These are phyloP conservation scores for Drosophila siamana DNA, from an alignment of 2,888 invertebrate species.

Conservation along the genomic window DNA sequence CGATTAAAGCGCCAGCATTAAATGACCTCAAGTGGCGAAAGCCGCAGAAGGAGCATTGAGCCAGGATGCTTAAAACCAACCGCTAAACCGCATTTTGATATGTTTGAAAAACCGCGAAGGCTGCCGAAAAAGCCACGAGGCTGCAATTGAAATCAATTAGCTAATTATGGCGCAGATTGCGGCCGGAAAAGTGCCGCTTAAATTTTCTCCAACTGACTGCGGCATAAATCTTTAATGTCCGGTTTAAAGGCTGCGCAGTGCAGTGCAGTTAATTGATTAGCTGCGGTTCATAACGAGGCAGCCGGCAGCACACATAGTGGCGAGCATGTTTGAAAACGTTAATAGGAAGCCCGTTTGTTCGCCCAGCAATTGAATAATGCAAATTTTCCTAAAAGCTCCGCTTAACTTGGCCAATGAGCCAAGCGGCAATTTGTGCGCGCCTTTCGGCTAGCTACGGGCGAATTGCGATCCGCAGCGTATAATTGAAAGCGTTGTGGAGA, in stretches of 20 bases:
- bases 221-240: not conserved
- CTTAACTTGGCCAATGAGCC: slow-evolving; percentile 58
- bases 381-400: slow-evolving; percentile 47
- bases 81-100: slow-evolving; percentile 60
- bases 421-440: slow-evolving; percentile 30
- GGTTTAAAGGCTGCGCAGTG: slow-evolving; percentile 2
- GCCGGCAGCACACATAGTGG: slow-evolving; percentile 14
- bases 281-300: slow-evolving; percentile 10
- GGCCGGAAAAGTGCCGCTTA: slow-evolving; percentile 50
- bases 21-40: slow-evolving; percentile 29
- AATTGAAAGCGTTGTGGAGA: slow-evolving; percentile 62
- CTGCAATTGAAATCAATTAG: slow-evolving; percentile 73
- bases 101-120: slow-evolving; percentile 34
- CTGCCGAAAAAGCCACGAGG: slow-evolving; percentile 55
- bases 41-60: slow-evolving; percentile 54
- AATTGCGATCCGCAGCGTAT: slow-evolving; percentile 30
- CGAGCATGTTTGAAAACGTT: slow-evolving; percentile 38
- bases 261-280: slow-evolving; percentile 15
- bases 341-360: slow-evolving; percentile 22
- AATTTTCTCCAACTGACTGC: not conserved
- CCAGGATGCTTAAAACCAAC: slow-evolving; percentile 43
- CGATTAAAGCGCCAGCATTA: not conserved
- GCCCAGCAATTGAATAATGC: slow-evolving; percentile 49
- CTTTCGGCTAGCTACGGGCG: slow-evolving; percentile 39
- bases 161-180: slow-evolving; percentile 68